Conservation (phyloP, 2,113 vertebrate species). For the Canis aureus region DNA sequence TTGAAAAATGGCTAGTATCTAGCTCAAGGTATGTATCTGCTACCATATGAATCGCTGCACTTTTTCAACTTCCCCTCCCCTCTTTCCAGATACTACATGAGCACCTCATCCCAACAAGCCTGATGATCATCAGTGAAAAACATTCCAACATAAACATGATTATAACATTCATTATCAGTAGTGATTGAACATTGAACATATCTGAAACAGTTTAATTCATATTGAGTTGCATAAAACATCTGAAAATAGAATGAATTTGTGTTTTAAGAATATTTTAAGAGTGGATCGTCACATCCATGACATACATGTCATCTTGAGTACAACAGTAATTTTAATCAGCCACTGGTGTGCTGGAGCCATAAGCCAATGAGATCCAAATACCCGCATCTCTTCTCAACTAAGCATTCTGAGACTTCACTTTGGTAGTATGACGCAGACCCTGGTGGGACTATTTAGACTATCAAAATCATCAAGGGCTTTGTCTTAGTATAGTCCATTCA, state of each 20-base stretch:
- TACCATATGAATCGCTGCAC: not conserved
- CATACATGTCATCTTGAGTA: not conserved
- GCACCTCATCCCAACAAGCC: not conserved
- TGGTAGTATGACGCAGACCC: not conserved
- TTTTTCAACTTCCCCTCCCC: fast-evolving
- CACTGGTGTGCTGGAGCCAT: not conserved
- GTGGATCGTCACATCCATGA: not conserved
- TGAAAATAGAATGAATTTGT: slow-evolving; percentile 57
- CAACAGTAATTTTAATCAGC: not conserved
- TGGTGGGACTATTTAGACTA: not conserved
- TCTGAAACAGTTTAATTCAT: not conserved
- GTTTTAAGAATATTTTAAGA: slow-evolving; percentile 32
- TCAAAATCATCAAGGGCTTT: not conserved
- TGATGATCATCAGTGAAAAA: not conserved
- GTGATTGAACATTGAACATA: not conserved
- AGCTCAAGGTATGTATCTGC: not conserved
- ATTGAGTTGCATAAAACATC: not conserved
- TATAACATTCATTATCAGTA: slow-evolving; percentile 45
- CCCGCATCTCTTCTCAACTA: not conserved
- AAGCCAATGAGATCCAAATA: not conserved
- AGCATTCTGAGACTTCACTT: not conserved
- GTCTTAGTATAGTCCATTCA: not conserved
- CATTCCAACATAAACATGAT: slow-evolving; percentile 45
- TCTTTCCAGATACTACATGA: not conserved
- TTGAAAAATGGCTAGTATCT: not conserved